Base-by-base conservation (phyloP, 2,113 vertebrate species). In the Orientallactaga bullata region DNA sequence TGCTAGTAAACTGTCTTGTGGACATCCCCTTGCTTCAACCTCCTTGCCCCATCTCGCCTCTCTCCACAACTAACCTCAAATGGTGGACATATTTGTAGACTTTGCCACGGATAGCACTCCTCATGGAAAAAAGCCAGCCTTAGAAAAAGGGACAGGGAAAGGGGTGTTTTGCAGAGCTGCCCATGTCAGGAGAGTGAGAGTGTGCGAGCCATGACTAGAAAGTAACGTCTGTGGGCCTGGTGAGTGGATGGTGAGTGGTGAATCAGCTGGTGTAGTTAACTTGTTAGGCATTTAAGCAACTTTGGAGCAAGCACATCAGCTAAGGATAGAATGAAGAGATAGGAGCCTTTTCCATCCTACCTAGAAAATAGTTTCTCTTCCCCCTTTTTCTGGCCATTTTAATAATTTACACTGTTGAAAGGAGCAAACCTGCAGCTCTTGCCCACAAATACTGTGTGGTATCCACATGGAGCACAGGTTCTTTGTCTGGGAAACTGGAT, bases 111-210 rank as follows among this genome's bases (percentile, higher is more conserved):
- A 26, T 35, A 35, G 10, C 3, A 26, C n/a, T 73, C 16, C 5
- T 2, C 30, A 30, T 65, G 35, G 35, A n/a, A 66, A 55, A 72
- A 78, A 80, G 23, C 42, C 30, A 61, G 51, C 73, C 65, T 71
- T 65, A 39, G 32, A 78, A 65, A 80, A 28, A 82, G 16, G 73
- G 63, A 58, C 58, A 37, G 72, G 37, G n/a, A 71, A 73, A 42
- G n/a, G 39, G 15, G 18, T 60, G 37, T 68, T 89, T 68, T 20
- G 3, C 32, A 35, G 24, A 87, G 77, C 47, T 37, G 37, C 42
- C 4, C 0, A 0, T 3, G 21, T 58, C 69, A 39, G 42, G 35
- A 68, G 23, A 2, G 0, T 7, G 35, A 68, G 23, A 2, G 0
- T 7, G 55, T 84, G 30, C 47, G 51, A 55, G 37, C 61, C 35